Evolutionary conservation across 2,797 vertebrate species (phyloP).

Genomic region (Muscicapa striata): DNA sequence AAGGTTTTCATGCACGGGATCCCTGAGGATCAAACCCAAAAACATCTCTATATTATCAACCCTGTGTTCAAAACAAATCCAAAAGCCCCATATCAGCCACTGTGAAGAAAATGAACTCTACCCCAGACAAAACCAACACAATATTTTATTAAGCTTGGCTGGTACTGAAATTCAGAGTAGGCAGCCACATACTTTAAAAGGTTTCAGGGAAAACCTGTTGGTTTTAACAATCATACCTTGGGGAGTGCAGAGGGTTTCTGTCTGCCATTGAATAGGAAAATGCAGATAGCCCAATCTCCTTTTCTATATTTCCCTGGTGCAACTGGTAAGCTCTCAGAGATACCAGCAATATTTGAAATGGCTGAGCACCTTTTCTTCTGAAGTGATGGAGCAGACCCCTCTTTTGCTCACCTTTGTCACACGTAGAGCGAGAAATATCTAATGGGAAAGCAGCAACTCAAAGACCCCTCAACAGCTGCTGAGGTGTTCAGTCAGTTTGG

Average conservation of each 20-base stretch:
- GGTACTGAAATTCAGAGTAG: neutral
- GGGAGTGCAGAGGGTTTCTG: neutral
- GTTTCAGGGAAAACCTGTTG: neutral
- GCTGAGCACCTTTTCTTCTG: neutral
- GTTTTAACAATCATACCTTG: neutral
- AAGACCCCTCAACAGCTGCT: neutral
- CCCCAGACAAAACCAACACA: neutral
- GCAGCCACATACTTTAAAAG: neutral
- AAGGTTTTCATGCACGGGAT: neutral
- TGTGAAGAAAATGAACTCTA: neutral
- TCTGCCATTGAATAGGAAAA: neutral
- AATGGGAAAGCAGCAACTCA: fast-evolving
- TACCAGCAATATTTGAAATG: neutral
- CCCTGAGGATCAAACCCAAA: neutral
- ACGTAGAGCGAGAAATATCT: neutral
- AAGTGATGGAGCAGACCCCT: neutral
- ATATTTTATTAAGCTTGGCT: neutral
- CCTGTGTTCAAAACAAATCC: neutral
- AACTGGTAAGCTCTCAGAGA: neutral
- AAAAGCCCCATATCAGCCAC: neutral
- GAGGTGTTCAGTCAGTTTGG: neutral
- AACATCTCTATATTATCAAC: neutral
- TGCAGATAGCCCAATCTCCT: neutral
- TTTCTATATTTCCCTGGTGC: neutral
- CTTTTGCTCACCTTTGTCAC: neutral